A percentile compares a stretch with the other conserved stretches of the same genome.
Evolutionary conservation across 2,888 invertebrate genomes (phyloP).

Genomic region (Microplitis deprimator): DNA sequence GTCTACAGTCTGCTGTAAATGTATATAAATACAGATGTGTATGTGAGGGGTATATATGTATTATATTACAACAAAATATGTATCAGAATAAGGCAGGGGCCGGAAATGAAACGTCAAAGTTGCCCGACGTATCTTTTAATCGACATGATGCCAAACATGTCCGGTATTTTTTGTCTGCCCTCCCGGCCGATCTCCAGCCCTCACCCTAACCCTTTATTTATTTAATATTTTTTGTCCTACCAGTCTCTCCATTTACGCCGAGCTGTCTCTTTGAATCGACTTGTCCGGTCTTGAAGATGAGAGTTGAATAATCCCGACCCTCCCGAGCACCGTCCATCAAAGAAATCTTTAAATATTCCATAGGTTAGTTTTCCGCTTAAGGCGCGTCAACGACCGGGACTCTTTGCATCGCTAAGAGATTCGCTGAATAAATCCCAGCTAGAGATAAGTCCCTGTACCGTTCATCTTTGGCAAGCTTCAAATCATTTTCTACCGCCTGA

Average conservation of each 20-base stretch:
- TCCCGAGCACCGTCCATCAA: background rate
- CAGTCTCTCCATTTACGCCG: slow-evolving; percentile 40
- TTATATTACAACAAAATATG: slow-evolving; percentile 3
- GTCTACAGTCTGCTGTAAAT: background rate
- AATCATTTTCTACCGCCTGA: background rate
- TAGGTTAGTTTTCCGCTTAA: slow-evolving; percentile 7
- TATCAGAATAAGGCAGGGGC: slow-evolving; percentile 1
- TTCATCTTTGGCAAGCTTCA: slow-evolving; percentile 3
- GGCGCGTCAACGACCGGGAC: slow-evolving; percentile 22
- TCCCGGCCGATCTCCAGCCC: too few species aligned
- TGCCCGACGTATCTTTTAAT: slow-evolving; percentile 21
- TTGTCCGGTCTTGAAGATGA: background rate
- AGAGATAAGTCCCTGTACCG: slow-evolving; percentile 18
- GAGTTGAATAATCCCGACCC: background rate
- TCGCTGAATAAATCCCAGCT: slow-evolving; percentile 14
- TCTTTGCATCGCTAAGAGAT: slow-evolving; percentile 21
- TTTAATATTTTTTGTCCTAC: slow-evolving; percentile 12
- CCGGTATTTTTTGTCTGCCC: background rate
- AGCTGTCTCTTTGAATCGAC: slow-evolving; percentile 34
- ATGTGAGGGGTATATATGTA: background rate
- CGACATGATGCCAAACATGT: slow-evolving; percentile 10
- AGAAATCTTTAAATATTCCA: slow-evolving; percentile 22
- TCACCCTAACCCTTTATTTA: background rate
- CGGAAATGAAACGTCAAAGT: slow-evolving; percentile 29
- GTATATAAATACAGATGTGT: background rate